Base-by-base conservation (phyloP, 2,888 invertebrate genomes). In the Drosophila phalerata region DNA sequence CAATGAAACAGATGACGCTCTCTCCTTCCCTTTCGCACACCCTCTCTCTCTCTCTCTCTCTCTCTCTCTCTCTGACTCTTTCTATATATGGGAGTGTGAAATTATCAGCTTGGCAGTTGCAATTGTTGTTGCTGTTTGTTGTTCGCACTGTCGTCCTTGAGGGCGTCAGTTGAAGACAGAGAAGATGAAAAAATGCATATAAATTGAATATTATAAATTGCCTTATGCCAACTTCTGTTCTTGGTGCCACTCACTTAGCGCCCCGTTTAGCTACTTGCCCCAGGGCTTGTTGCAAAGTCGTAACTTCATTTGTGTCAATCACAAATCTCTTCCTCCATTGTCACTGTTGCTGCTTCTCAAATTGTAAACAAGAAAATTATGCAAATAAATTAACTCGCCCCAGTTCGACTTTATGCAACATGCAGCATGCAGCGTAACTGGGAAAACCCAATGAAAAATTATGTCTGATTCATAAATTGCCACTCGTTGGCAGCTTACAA, bases 331-430 rank as follows among this genome's bases (percentile, higher is more conserved):
- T 70, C 56, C 28, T 45, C 11, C 55, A 55, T 43, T 55, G 55
- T 32, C 55, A 45, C 62, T 66, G 37, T 55, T 51, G 53, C 68
- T 56, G 34, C 65, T 45, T 53, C 77, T 72, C 75, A 85, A 82
- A 81, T 89, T 89, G 87, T 90, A 91, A 90, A 90, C 89, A 91
- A 90, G 89, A 78, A 89, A 91, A 90, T 91, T 90, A 91, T 90
- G 90, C 79, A 88, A 91, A 89, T 89, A 77, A 75, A 84, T 78
- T 78, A 71, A 71, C 53, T 68, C 62, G 55, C 57, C 64, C 67
- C 34, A 64, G 60, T 68, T 68, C 52, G 43, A 30, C 34, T 51
- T 19, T 37, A 42, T 70, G 58, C 62, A 45, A 32, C 48, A 55
- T 57, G 66, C 70, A 37, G 13, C 67, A 8, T 25, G 38, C 70